phyloP scores from a whole-genome alignment of 35 echinoderm and acorn worm species.

The Chiridota heheva region DNA sequence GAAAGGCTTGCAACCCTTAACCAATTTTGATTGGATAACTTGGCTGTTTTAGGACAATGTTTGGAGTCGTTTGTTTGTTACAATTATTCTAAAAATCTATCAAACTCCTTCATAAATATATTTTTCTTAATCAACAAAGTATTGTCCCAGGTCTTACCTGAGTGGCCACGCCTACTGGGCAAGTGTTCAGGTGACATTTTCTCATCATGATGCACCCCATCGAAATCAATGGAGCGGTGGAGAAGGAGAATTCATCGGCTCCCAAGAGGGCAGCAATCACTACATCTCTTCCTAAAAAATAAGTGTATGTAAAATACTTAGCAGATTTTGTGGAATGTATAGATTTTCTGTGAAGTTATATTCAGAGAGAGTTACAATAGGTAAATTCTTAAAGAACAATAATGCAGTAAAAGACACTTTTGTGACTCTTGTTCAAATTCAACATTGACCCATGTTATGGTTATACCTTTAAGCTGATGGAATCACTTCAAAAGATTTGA shows the following conservation, averaged over 20 bases:
- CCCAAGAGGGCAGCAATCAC: conserved; percentile 89
- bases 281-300: conserved; percentile 84
- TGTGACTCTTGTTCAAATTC: too few species aligned
- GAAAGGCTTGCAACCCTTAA: too few species aligned
- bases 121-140: too few species aligned
- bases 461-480: too few species aligned
- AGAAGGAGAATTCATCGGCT: conserved; percentile 98
- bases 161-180: conserved; percentile 94
- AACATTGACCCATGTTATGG: too few species aligned
- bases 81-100: too few species aligned
- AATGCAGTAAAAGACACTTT: too few species aligned
- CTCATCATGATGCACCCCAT: conserved; percentile 98
- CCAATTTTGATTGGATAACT: too few species aligned
- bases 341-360: neutral
- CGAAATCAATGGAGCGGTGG: conserved; percentile 84
- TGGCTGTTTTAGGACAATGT: too few species aligned
- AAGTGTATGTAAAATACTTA: neutral
- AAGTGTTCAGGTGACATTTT: conserved; percentile 98
- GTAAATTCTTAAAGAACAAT: neutral
- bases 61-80: too few species aligned
- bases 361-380: neutral
- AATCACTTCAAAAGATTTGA: too few species aligned
- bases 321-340: neutral
- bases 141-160: conserved; percentile 71
- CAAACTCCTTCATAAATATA: too few species aligned